Percentiles rank a stretch among this genome's conserved stretches.
phyloP scores from a whole-genome alignment of 1,140 invertebrate species.

The Drosophila saltans region DNA sequence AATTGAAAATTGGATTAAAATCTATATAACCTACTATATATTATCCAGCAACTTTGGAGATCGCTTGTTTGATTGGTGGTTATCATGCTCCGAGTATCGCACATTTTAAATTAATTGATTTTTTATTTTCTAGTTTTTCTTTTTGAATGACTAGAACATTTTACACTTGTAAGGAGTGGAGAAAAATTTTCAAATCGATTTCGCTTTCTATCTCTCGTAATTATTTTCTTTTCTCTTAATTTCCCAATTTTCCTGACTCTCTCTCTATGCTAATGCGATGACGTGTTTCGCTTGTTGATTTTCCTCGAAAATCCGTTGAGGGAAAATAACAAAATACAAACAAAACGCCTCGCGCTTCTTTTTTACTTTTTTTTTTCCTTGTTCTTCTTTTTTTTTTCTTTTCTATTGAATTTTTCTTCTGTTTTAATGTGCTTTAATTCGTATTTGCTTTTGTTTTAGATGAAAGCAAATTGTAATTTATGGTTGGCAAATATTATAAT shows the following conservation, averaged over 20 bases:
- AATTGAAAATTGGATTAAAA: not conserved
- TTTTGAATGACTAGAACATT: not conserved
- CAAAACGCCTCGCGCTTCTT: conserved; percentile 1
- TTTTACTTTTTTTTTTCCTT: not conserved
- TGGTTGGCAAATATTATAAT: not conserved
- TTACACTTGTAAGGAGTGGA: not conserved
- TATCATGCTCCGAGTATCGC: conserved; percentile 72
- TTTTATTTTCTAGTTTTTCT: not conserved
- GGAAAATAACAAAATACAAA: conserved; percentile 26
- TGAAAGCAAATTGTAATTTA: conserved; percentile 4
- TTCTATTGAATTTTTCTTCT: not conserved
- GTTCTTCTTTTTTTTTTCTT: not conserved
- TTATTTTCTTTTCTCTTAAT: not conserved
- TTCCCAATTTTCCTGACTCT: not conserved
- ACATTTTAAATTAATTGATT: conserved; percentile 57
- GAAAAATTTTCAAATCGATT: conserved; percentile 4
- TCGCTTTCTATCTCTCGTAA: not conserved
- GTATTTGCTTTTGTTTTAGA: conserved; percentile 19
- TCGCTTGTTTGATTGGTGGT: conserved; percentile 70
- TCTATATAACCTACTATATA: conserved; percentile 73
- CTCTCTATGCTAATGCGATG: conserved; percentile 36
- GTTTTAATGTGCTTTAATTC: conserved; percentile 22
- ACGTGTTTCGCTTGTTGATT: conserved; percentile 56
- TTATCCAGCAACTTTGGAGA: conserved; percentile 82
- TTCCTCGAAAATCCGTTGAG: conserved; percentile 16